Evolutionary conservation across 2,888 invertebrate species (phyloP), one percentile per base, ranked within the genome.

Genomic region (Meliscaeva auricollis): DNA sequence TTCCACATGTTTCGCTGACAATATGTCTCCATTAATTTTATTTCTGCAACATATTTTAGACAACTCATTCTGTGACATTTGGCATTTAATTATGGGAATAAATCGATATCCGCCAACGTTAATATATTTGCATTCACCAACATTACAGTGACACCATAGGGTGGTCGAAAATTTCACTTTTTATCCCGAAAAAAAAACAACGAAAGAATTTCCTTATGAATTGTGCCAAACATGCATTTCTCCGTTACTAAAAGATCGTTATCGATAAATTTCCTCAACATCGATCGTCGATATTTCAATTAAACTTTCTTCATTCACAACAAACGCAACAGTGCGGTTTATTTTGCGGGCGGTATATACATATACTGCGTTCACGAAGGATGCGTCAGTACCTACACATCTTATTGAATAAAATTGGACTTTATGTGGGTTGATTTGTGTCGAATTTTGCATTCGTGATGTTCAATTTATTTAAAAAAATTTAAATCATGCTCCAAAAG

Each of bases 281-380:
- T 81, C 85, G 81, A 85, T 76, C 81, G 85, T 35, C 85, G 76
- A 77, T 85, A 85, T 85, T 81, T 85, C 85, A 85, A 85, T 85
- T 85, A 77, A 76, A 85, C 85, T 81, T 85, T 85, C 81, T 80
- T 76, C 41, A 44, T 41, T 5, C 8, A 30, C 7, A 3, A n/a
- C 30, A 15, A n/a, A n/a, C n/a, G n/a, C n/a, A n/a, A n/a, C n/a
- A n/a, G n/a, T n/a, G 68, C 11, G 56, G 50, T 38, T 9, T 38
- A 15, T 20, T 3, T 38, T 69, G 22, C 32, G 32, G 5, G n/a
- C 15, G 56, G 6, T 17, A n/a, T 15, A 13, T 5, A 32, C 26
- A 11, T 15, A 13, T 17, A 6, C 3, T 11, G 38, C 35, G 32
- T 20, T 38, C 11, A 32, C 50, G 5, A 52, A 54, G 38, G 54